Base-by-base conservation (phyloP, 2,888 invertebrate species). In the Hermaeophaga mercurialis region DNA sequence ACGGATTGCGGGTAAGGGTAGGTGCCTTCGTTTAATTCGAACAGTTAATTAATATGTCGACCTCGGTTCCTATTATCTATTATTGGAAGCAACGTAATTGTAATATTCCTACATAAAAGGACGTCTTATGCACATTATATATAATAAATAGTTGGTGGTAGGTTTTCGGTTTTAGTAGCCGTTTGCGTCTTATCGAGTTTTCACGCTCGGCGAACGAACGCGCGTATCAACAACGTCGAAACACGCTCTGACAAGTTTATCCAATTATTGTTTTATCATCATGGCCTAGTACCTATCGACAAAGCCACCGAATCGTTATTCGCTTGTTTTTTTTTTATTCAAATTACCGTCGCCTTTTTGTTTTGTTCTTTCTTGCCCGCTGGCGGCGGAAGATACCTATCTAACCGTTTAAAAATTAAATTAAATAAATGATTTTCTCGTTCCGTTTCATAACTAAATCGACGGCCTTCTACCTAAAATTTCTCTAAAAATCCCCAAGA, bases 221-320 rank as follows among this genome's bases (percentile, higher is more conserved):
- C 15, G 17, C 9, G 1, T 43, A 43, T 24, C 43, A 43, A 8
- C 22, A n/a, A n/a, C n/a, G n/a, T n/a, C 3, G 12, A n/a, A 47
- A 47, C 54, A 54, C 17, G 54, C 54, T 19, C 41, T 11, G 46
- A 47, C 54, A 54, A 47, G 54, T 54, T 47, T 41, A 54, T 41
- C 47, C 47, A 54, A 47, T 54, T 54, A 46, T 47, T 28, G 49
- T 22, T 54, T 41, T 39, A 54, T 47, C 26, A 47, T 54, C 54
- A 41, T 47, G 47, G 41, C 41, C 54, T 54, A 45, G 47, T 47
- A 43, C 12, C 22, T 41, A 24, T 12, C 14, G 11, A 43, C 43
- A 43, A 43, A 43, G 43, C 43, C n/a, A 43, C 43, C 43, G 43
- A 43, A 43, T 43, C 24, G 43, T 43, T 18, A 39, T 7, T 9